phyloP scores from a whole-genome alignment of 92 coral and sea anemone genomes.

The Micromussa lordhowensis region DNA sequence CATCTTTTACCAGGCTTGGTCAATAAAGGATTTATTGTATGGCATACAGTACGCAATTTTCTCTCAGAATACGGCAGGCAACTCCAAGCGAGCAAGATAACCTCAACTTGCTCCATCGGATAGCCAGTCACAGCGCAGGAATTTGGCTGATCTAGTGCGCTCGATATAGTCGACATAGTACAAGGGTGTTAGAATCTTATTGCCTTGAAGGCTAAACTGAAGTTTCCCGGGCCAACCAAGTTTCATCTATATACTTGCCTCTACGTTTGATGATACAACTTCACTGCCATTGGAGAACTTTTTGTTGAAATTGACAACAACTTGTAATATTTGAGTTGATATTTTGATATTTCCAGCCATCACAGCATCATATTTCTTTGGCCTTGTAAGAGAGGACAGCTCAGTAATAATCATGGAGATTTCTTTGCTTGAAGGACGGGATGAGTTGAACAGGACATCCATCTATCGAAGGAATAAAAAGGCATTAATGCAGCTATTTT shows the following conservation, averaged over 20 bases:
- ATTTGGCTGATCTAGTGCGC: too few species aligned
- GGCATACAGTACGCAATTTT: too few species aligned
- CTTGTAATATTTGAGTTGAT: constrained; percentile 57
- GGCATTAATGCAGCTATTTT: background rate
- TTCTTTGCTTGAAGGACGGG: constrained; percentile 38
- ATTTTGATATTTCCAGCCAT: constrained; percentile 72
- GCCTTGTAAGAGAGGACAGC: constrained; percentile 46
- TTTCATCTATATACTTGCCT: background rate
- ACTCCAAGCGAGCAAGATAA: too few species aligned
- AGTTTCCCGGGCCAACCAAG: too few species aligned
- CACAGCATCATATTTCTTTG: constrained; percentile 32
- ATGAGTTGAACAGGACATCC: constrained; percentile 20
- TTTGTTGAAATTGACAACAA: constrained; percentile 60
- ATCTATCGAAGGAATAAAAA: background rate
- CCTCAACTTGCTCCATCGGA: too few species aligned
- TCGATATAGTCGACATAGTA: background rate
- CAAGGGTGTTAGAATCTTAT: background rate
- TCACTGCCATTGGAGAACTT: constrained; percentile 42
- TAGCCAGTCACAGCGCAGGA: too few species aligned
- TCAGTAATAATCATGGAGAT: constrained; percentile 42
- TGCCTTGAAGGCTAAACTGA: background rate
- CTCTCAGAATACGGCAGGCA: too few species aligned
- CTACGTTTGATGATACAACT: constrained; percentile 36
- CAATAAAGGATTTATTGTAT: too few species aligned
- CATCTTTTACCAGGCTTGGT: too few species aligned